Evolutionary conservation across 2,113 vertebrate genomes (phyloP), one percentile per base, ranked within the genome.

Genomic region (Prinia subflava): DNA sequence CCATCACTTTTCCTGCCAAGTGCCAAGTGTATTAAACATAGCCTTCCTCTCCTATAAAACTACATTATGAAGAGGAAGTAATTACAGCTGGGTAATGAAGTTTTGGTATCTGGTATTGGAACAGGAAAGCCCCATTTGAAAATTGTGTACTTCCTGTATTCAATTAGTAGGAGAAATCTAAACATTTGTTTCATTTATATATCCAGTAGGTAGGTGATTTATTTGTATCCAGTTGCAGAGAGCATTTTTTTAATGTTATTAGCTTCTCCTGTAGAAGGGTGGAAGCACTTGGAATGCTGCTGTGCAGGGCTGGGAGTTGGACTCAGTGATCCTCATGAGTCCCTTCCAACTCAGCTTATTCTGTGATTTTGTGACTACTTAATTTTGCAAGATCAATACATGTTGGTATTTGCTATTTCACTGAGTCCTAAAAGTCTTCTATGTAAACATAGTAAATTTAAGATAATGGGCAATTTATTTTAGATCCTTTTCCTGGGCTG

Each of bases 71-170:
- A 96, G 78, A 89, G 63, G 83, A 90, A 93, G 53, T 80, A 83
- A 92, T 89, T 96, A 94, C 50, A 68, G 25, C 56, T 47, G 30
- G 15, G 39, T 90, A 94, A 94, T 82, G 85, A 71, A 50, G 41
- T 86, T 94, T 65, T 90, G 44, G 37, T 87, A 24, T 92, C 63
- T 94, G 77, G 27, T 74, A 47, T n/a, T 79, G 68, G 18, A 89
- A 80, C 56, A 68, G 47, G 30, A 92, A 81, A 87, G 50, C n/a
- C 50, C 31, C 13, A 4, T 84, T 87, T 94, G 76, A 90, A 91
- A 90, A 93, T 68, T 88, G 27, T 81, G 16, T 78, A 9, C 49
- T 89, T 89, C 69, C 90, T 94, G 28, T 90, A 86, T 95, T 90
- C 63, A 88, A 62, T 95, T 95, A 94, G 44, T 44, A 44, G 15